Conservation (phyloP, 2,888 invertebrate genomes). For the Zelleria hepariella region DNA sequence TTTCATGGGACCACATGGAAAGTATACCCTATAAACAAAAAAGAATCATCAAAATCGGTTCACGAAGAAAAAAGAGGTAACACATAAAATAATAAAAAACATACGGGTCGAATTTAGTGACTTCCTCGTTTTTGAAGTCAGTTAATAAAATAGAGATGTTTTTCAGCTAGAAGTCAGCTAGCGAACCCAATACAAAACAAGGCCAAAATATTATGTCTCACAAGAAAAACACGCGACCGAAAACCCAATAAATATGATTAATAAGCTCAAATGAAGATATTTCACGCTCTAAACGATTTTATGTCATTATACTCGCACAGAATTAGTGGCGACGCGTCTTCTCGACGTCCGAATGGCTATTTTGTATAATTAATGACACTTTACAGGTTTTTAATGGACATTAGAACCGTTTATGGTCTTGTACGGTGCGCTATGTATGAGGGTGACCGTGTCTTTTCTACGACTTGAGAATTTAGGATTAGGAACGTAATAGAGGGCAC, state of each 20-base stretch:
- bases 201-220: not conserved
- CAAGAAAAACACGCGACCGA: not conserved
- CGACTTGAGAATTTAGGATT: not conserved
- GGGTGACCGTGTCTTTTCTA: not conserved
- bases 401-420: slow-evolving; percentile 33
- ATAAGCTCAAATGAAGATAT: not conserved
- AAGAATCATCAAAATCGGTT: no score
- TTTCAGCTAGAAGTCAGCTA: not conserved
- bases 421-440: not conserved
- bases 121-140: no score
- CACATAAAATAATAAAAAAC: no score
- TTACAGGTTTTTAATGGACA: slow-evolving; percentile 41
- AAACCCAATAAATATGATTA: not conserved
- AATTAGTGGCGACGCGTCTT: slow-evolving; percentile 2
- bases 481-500: not conserved
- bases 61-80: no score
- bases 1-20: no score
- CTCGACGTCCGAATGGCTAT: slow-evolving; percentile 22
- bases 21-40: no score
- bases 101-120: no score
- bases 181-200: not conserved
- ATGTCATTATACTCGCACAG: not conserved
- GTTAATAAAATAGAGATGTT: not conserved
- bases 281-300: not conserved
- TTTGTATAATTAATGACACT: slow-evolving; percentile 38